phyloP scores from a whole-genome alignment of 2,888 invertebrate genomes.

The Cremastinae sp. region DNA sequence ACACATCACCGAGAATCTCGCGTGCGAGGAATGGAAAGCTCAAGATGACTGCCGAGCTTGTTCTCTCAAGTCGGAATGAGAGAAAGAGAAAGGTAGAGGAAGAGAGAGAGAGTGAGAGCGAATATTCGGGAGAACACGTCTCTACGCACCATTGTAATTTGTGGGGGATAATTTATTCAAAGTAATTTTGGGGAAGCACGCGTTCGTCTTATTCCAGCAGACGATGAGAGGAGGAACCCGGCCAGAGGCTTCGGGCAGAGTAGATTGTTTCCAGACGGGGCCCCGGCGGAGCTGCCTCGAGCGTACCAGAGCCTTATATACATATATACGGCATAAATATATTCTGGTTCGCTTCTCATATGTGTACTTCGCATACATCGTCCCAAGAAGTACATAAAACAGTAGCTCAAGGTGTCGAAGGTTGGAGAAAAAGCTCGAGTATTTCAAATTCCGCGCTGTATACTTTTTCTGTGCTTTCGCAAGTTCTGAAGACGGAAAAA shows the following conservation, averaged over 20 bases:
- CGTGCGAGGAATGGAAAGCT: constrained; percentile 53
- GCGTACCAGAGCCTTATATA: constrained; percentile 33
- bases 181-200: constrained; percentile 61
- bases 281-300: constrained; percentile 37
- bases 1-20: constrained; percentile 23
- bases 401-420: constrained; percentile 45
- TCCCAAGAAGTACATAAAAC: neutral
- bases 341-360: constrained; percentile 24
- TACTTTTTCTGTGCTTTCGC: constrained; percentile 1
- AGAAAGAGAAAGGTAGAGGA: no score
- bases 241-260: constrained; percentile 50
- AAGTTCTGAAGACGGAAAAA: no score
- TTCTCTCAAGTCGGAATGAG: neutral
- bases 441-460: neutral
- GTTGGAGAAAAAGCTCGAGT: constrained; percentile 47
- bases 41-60: constrained; percentile 53
- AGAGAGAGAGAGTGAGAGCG: no score
- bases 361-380: constrained; percentile 20
- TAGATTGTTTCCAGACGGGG: constrained; percentile 64
- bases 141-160: constrained; percentile 60
- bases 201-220: constrained; percentile 57
- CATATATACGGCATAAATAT: constrained; percentile 48
- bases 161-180: constrained; percentile 62
- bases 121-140: constrained; percentile 38
- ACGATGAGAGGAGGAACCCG: constrained; percentile 39